phyloP scores from a whole-genome alignment of 1,140 invertebrate genomes.

The Drosophila prosaltans region DNA sequence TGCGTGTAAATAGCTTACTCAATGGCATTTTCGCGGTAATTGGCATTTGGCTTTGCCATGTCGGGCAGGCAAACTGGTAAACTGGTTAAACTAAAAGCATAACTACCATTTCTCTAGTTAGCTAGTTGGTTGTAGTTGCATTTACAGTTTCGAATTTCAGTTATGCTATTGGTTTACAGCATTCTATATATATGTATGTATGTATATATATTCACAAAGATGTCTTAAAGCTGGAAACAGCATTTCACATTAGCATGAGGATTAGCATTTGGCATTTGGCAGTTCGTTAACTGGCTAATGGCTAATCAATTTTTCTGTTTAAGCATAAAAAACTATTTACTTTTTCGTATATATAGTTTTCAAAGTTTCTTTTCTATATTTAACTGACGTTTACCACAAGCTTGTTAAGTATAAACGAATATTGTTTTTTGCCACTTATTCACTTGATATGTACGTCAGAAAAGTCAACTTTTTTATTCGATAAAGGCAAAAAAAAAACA shows the following conservation, averaged over 20 bases:
- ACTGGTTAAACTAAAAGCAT: constrained; percentile 49
- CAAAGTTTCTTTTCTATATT: no score
- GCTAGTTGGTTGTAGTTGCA: neutral
- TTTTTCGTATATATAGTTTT: no score
- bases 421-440: constrained; percentile 5
- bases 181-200: neutral
- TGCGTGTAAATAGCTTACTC: constrained; percentile 63
- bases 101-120: constrained; percentile 14
- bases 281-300: neutral
- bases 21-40: constrained; percentile 68
- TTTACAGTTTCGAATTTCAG: constrained; percentile 6
- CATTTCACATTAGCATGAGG: neutral
- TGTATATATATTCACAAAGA: no score
- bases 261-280: neutral
- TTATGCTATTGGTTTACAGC: constrained; percentile 1
- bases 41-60: constrained; percentile 58
- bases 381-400: neutral
- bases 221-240: neutral
- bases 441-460: neutral
- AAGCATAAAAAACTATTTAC: no score
- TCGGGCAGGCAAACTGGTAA: constrained; percentile 43
- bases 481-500: neutral
- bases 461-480: neutral
- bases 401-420: neutral
- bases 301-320: no score